Base-by-base conservation (phyloP, 2,888 invertebrate species). In the Temnothorax unifasciatus region DNA sequence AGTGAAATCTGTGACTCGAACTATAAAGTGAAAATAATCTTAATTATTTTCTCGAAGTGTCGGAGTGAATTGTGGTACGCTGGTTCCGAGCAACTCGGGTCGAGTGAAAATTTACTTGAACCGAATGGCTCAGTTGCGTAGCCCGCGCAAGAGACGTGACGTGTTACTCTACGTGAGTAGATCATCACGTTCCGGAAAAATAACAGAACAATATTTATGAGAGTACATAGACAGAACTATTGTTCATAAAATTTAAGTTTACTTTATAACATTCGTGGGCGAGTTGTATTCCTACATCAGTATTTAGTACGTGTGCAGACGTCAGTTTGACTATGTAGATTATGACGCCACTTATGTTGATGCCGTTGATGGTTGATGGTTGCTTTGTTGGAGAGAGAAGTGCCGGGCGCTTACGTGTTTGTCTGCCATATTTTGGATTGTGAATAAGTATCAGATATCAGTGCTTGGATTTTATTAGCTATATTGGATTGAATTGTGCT, bases 171-270 rank as follows among this genome's bases (percentile, higher is more conserved):
- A 59, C 59, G 59, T 59, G 18, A 59, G 29, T 59, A 6, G n/a
- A 61, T 34, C 61, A 61, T 61, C 29, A 61, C 18, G 29, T 18
- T 61, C 34, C 34, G 18, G 9, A 61, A 61, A 61, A 61, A 59
- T 34, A 34, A 18, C 61, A 61, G 29, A 18, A 34, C 57, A 5
- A 25, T 57, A 57, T 61, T 61, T 61, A 61, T 61, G 34, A 3
- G 13, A 61, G 18, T 61, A 61, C 29, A 59, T 61, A 34, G 61
- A 5, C 18, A 61, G 34, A 61, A 61, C 18, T 61, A 57, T 61
- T 59, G 8, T 59, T 59, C 59, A 13, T 59, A 29, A 59, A 59
- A 59, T 59, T 59, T 6, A 59, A 59, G 15, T 59, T 59, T 59
- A 52, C n/a, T 52, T 50, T 34, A 29, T 25, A 59, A 59, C 29